A percentile compares a stretch with the other conserved stretches of the same genome.
Conservation (phyloP, 2,113 vertebrate genomes). For the Toxostoma redivivum region DNA sequence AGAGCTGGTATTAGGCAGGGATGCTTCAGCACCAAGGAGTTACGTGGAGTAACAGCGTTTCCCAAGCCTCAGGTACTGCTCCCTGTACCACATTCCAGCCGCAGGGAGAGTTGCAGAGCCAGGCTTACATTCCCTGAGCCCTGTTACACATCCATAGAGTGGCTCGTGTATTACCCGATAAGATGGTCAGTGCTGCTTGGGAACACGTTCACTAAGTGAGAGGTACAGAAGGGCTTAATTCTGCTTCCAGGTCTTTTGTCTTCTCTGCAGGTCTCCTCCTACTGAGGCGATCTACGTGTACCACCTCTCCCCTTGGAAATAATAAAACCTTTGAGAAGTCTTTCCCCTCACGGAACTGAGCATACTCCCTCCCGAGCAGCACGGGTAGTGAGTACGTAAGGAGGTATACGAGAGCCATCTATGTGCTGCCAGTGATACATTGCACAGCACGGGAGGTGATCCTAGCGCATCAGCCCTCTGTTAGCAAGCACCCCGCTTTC, state of each 20-base stretch:
- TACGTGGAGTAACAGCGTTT: rapidly evolving
- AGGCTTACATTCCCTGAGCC: rapidly evolving
- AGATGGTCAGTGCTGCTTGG: rapidly evolving
- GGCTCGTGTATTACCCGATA: rapidly evolving
- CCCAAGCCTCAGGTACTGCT: not conserved
- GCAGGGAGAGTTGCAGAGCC: not conserved
- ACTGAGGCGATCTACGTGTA: rapidly evolving
- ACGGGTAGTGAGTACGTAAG: rapidly evolving
- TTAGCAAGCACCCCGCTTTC: rapidly evolving
- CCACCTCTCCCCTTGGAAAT: not conserved
- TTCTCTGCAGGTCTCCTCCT: rapidly evolving
- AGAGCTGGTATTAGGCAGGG: not conserved
- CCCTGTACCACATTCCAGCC: not conserved
- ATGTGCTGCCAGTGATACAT: rapidly evolving
- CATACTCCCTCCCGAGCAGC: not conserved
- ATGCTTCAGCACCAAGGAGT: not conserved
- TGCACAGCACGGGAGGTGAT: not conserved
- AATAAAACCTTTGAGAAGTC: not conserved
- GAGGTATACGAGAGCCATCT: not conserved
- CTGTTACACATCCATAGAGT: rapidly evolving
- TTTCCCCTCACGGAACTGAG: not conserved
- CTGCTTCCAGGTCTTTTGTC: not conserved
- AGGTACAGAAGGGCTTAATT: not conserved
- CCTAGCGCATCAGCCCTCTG: rapidly evolving
- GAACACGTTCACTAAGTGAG: rapidly evolving